Percentiles rank a stretch among this genome's conserved stretches.
phyloP scores from a whole-genome alignment of 2,113 vertebrate species.

The Tragelaphus imberbis region DNA sequence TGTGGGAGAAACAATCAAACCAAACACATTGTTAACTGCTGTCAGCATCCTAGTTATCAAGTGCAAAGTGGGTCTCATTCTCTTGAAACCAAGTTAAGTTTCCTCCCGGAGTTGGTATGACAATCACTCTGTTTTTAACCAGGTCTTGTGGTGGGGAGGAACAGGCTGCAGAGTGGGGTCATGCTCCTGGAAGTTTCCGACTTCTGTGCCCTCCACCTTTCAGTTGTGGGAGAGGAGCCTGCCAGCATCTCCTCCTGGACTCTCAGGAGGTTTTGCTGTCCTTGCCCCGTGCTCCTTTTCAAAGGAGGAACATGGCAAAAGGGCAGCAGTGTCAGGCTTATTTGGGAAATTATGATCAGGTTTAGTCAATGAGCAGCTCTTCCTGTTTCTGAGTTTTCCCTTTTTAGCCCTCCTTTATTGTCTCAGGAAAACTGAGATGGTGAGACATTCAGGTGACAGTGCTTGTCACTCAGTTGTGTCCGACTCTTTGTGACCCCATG shows the following conservation, averaged over 20 bases:
- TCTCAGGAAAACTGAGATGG: background rate
- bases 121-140: slow-evolving; percentile 3
- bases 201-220: background rate
- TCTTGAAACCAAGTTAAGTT: background rate
- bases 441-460: background rate
- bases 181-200: background rate
- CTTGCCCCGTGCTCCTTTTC: background rate
- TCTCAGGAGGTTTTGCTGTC: background rate
- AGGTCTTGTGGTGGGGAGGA: background rate
- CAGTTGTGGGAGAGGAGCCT: background rate
- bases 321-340: background rate
- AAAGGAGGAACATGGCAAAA: background rate
- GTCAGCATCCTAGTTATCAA: background rate
- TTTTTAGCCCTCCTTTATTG: background rate
- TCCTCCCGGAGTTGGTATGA: background rate
- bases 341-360: background rate
- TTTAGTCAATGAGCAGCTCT: background rate
- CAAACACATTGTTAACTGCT: background rate
- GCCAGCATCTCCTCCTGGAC: background rate
- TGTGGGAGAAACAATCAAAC: background rate
- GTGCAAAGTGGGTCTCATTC: slow-evolving; percentile 18
- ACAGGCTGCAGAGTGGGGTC: background rate
- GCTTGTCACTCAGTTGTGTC: background rate
- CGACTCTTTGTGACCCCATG: background rate
- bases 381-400: background rate